Percentiles rank a stretch among this genome's conserved stretches.
These are phyloP conservation scores for Acrocephalus arundinaceus DNA, from an alignment of 2,113 vertebrate genomes.

Conservation along the genomic window DNA sequence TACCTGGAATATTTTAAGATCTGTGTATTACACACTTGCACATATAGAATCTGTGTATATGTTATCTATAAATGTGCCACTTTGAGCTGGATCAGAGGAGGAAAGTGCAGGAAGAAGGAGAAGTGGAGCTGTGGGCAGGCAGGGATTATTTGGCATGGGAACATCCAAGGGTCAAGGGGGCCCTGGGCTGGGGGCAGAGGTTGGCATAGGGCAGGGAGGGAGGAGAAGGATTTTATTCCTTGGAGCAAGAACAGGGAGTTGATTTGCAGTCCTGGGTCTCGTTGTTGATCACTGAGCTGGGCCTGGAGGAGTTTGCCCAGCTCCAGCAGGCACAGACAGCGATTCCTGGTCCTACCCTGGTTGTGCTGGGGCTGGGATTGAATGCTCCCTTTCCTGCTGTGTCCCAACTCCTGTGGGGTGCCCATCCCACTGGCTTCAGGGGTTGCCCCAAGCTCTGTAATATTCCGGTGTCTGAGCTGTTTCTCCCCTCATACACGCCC, in stretches of 20 bases:
- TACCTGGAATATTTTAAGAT: background rate
- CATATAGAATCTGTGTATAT: rapidly evolving
- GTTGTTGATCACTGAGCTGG: rapidly evolving
- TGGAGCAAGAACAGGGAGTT: background rate
- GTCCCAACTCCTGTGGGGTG: background rate
- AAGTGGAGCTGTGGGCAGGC: background rate
- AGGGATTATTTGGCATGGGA: background rate
- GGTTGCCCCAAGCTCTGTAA: background rate
- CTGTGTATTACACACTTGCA: background rate
- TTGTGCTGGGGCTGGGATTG: background rate
- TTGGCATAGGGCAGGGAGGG: background rate
- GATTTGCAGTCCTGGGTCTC: background rate
- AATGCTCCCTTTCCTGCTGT: background rate
- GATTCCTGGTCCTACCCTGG: background rate
- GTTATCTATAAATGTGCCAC: background rate
- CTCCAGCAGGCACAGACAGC: background rate
- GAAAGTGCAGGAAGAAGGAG: background rate
- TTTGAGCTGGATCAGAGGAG: background rate
- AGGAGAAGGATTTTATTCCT: background rate
- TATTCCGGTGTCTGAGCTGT: background rate
- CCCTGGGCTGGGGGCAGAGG: background rate
- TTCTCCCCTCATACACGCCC: background rate
- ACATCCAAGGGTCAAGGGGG: background rate
- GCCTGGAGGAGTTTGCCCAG: background rate
- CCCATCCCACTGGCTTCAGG: background rate